Base-by-base conservation (phyloP, 23 tunicate species). In the Aplidium turbinatum region DNA sequence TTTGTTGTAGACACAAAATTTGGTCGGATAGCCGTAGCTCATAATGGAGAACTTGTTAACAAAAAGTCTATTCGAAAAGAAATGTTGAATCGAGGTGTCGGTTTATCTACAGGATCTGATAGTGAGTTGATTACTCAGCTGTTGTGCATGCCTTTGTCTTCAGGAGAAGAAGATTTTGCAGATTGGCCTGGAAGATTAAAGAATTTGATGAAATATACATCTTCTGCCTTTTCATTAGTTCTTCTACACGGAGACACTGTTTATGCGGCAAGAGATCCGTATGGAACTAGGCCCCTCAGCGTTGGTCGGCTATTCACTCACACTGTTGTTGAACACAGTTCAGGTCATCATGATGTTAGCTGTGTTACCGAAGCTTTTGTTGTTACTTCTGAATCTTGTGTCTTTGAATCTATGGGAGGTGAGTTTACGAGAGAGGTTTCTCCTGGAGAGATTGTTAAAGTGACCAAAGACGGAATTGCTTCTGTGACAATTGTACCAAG, bases 1-100 rank as follows among this genome's bases (percentile, higher is more conserved):
- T 88, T 88, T 56, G 87, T 88, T 20, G 87, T 88, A 0, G 84
- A 88, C 42, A 88, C 80, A 11, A 48, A 64, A 55, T 68, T 73
- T 69, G 96, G 96, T 18, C 68, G 64, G 9, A 88, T 88, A 18
- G 87, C 96, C 3, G 96, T 88, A 6, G 96, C 96, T 23, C 96
- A 88, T 38, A 88, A 88, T 60, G 96, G 96, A 23, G 96, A 88
- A 47, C 87, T 88, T 1, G 82, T 81, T 25, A 88, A 88, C 33
- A 88, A 88, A 69, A 52, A 35, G 13, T 24, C 53, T 3, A 35
- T 88, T 0, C 67, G 87, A 26, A 76, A 69, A 62, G 87, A 81
- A 31, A 76, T 88, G 0, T 61, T 88, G 60, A 66, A 81, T 58
- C 73, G 96, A 20, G 96, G 96, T 7, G 87, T 88, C 47, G 96